These are phyloP conservation scores for Muscina levida DNA, from an alignment of 2,888 invertebrate genomes.

Conservation along the genomic window DNA sequence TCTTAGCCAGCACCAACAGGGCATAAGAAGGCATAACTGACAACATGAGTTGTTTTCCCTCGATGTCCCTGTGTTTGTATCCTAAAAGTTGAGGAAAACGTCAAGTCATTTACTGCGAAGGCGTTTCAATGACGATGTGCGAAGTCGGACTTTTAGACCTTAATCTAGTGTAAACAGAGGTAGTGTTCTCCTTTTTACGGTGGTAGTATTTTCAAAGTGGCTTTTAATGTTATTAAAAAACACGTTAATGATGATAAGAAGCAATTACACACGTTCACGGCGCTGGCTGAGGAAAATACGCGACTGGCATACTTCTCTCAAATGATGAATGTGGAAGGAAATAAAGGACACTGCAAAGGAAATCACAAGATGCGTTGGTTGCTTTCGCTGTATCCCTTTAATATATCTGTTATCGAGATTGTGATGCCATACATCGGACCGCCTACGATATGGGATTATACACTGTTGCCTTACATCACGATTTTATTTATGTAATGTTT, in stretches of 20 bases:
- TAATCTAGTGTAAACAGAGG: slow-evolving; percentile 36
- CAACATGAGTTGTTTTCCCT: slow-evolving; percentile 12
- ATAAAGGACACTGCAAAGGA: background rate
- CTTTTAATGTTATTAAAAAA: slow-evolving; percentile 50
- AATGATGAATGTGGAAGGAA: background rate
- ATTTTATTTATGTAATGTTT: background rate
- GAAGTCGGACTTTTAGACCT: slow-evolving; percentile 14
- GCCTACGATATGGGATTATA: slow-evolving; percentile 15
- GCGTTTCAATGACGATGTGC: slow-evolving; percentile 45
- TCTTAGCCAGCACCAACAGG: background rate
- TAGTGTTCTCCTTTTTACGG: slow-evolving; percentile 1
- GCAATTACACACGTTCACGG: slow-evolving; percentile 12
- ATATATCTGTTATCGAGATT: background rate
- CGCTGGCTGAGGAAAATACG: background rate
- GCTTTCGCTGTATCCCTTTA: background rate
- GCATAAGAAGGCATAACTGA: slow-evolving; percentile 23
- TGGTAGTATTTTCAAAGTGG: slow-evolving; percentile 19
- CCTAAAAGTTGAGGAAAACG: background rate
- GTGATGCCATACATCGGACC: slow-evolving; percentile 20
- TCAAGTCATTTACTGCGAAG: slow-evolving; percentile 21
- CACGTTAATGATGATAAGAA: slow-evolving; percentile 31
- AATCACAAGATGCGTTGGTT: background rate
- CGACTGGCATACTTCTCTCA: background rate
- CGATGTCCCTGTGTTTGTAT: background rate
- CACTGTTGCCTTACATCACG: slow-evolving; percentile 44